Conservation (phyloP, 2,113 vertebrate genomes). For the Pelusios castaneus region DNA sequence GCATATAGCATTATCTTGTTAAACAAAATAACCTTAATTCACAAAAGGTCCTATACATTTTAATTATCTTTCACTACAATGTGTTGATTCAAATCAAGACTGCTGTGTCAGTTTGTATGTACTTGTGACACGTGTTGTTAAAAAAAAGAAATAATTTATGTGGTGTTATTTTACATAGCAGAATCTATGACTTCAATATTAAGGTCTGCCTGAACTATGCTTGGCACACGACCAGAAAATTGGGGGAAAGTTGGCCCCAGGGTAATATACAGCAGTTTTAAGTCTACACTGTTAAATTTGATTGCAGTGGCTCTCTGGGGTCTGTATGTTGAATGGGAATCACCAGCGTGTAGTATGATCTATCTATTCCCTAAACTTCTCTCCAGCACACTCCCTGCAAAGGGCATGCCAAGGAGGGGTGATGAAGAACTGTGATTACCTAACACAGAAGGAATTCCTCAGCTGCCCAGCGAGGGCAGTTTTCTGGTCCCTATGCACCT, state of each 20-base stretch:
- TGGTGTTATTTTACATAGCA: neutral
- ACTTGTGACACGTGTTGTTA: neutral
- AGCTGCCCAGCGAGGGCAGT: neutral
- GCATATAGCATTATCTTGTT: neutral
- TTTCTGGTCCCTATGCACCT: neutral
- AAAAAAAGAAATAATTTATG: neutral
- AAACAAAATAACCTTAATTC: conserved; percentile 8
- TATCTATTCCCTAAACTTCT: neutral
- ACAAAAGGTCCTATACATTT: conserved; percentile 9
- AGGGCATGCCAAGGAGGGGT: neutral
- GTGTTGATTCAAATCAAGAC: neutral
- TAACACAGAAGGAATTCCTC: neutral
- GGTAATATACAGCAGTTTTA: neutral
- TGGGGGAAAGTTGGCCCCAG: neutral
- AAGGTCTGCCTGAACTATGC: neutral
- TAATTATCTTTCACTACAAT: conserved; percentile 10
- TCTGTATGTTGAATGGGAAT: neutral
- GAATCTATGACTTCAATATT: neutral
- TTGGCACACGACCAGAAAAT: neutral
- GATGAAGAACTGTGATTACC: neutral
- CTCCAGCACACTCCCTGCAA: neutral
- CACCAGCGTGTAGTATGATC: neutral
- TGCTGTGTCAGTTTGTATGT: neutral
- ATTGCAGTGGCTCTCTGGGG: neutral
- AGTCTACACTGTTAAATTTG: neutral